A percentile compares a stretch with the other conserved stretches of the same genome.
Conservation (phyloP, 2,888 invertebrate genomes). For the Cryptus viduatorius region DNA sequence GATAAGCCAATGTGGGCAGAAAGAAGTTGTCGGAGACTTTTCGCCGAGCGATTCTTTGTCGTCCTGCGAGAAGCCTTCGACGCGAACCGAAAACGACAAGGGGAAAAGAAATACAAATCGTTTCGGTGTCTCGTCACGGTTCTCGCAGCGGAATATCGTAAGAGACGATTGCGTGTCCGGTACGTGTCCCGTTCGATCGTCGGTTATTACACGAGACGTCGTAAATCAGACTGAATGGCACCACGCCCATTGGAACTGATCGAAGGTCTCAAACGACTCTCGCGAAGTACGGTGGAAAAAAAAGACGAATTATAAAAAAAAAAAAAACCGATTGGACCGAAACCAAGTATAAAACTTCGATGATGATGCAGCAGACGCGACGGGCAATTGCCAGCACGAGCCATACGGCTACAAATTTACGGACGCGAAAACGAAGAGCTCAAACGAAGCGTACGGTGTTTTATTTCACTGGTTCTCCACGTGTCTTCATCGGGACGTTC, state of each 20-base stretch:
- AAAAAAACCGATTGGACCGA: neutral
- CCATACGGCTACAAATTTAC: slow-evolving; percentile 25
- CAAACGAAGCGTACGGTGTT: slow-evolving; percentile 10
- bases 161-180: slow-evolving; percentile 24
- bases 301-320: slow-evolving; percentile 1
- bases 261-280: slow-evolving; percentile 5
- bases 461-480: slow-evolving; percentile 34
- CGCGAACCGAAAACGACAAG: slow-evolving; percentile 57
- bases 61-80: neutral
- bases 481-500: slow-evolving; percentile 47
- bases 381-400: slow-evolving; percentile 33
- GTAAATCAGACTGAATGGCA: slow-evolving; percentile 63
- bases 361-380: slow-evolving; percentile 25
- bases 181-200: slow-evolving; percentile 50
- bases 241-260: slow-evolving; percentile 43
- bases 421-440: slow-evolving; percentile 30
- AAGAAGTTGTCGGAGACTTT: slow-evolving; percentile 73
- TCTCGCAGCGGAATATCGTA: slow-evolving; percentile 10
- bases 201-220: slow-evolving; percentile 58
- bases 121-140: slow-evolving; percentile 29
- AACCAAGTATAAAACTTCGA: slow-evolving; percentile 21
- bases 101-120: neutral
- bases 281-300: slow-evolving; percentile 1
- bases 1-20: slow-evolving; percentile 71
- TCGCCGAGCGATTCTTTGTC: slow-evolving; percentile 59